A percentile compares a stretch with the other conserved stretches of the same genome.
phyloP scores from a whole-genome alignment of 2,797 vertebrate species.

The Rhinatrema bivittatum region DNA sequence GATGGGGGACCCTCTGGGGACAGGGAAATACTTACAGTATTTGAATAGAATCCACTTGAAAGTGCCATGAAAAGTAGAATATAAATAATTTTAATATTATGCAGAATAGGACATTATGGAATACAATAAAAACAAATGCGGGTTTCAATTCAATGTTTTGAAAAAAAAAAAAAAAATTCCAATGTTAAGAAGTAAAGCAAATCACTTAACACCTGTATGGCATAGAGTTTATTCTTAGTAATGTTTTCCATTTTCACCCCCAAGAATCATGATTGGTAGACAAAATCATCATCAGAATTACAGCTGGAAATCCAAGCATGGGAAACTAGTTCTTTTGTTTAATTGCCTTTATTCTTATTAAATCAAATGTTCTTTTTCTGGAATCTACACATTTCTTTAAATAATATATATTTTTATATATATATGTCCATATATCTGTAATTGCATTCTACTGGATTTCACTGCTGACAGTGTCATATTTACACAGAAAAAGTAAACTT shows the following conservation, averaged over 20 bases:
- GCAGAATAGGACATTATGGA: constrained; percentile 86
- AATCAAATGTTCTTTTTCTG: constrained; percentile 76
- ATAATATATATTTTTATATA: constrained; percentile 52
- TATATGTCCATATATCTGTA: constrained; percentile 21
- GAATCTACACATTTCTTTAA: constrained; percentile 67
- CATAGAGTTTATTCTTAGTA: constrained; percentile 78
- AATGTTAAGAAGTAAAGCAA: constrained; percentile 59
- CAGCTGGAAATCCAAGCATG: constrained; percentile 53
- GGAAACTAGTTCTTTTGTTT: constrained; percentile 39
- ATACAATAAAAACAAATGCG: constrained; percentile 82
- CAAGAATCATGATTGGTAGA: constrained; percentile 59
- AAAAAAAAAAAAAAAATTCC: constrained; percentile 62
- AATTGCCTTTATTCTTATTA: constrained; percentile 74
- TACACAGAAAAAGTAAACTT: constrained; percentile 40
- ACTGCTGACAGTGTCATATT: constrained; percentile 52
- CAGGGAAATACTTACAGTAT: too few relatives aligned
- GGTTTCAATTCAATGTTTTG: too few relatives aligned
- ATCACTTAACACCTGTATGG: constrained; percentile 62
- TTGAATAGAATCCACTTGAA: too few relatives aligned
- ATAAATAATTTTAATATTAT: constrained; percentile 95
- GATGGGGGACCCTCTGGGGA: too few relatives aligned
- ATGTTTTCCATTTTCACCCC: constrained; percentile 66
- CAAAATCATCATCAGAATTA: constrained; percentile 56
- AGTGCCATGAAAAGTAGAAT: too few relatives aligned
- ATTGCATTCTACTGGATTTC: constrained; percentile 49